These are phyloP conservation scores for Agrypnia vestita DNA, from an alignment of 1,140 invertebrate species.

Conservation along the genomic window DNA sequence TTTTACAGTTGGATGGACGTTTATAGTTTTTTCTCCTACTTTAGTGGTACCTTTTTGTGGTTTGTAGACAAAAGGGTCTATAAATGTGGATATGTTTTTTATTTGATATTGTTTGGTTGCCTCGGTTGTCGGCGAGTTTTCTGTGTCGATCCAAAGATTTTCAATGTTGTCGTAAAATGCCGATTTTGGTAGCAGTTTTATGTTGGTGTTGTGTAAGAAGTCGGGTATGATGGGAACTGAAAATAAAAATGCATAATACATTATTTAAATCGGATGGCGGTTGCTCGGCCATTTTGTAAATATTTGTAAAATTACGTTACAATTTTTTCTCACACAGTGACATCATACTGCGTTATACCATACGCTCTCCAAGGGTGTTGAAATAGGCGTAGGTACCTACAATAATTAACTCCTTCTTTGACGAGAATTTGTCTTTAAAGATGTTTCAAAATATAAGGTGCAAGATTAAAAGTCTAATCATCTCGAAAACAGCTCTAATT, in stretches of 20 bases:
- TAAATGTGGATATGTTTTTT: conserved; percentile 50
- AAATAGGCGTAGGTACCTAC: no score
- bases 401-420: no score
- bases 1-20: conserved; percentile 50
- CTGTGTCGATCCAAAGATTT: conserved; percentile 57
- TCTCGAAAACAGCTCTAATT: no score
- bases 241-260: conserved; percentile 4
- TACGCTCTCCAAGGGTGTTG: no score
- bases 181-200: conserved; percentile 53
- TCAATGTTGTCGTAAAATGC: conserved; percentile 59
- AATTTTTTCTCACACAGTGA: no score
- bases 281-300: no score
- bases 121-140: background rate
- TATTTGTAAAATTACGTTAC: no score
- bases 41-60: background rate
- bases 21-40: conserved; percentile 10
- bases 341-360: no score
- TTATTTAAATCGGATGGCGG: no score
- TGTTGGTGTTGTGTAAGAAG: conserved; percentile 79
- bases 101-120: conserved; percentile 46
- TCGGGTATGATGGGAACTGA: conserved; percentile 91
- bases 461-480: no score
- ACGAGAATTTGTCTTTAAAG: no score
- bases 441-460: no score
- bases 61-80: conserved; percentile 4